These are phyloP conservation scores for Eulemur albifrons DNA, from an alignment of 2,797 vertebrate genomes.

Conservation along the genomic window DNA sequence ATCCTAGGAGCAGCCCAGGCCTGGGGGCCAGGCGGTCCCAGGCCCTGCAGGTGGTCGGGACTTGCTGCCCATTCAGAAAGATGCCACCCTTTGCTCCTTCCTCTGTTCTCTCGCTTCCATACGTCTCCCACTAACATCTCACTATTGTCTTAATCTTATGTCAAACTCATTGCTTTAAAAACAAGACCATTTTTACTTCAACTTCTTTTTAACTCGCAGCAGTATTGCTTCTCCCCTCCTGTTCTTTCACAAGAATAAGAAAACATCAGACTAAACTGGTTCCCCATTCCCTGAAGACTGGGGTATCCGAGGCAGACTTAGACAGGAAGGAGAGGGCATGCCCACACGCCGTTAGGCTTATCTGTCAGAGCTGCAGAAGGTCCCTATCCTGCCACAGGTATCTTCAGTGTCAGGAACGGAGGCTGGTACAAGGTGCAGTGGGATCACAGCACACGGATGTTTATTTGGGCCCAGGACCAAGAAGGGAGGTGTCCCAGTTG, in stretches of 20 bases:
- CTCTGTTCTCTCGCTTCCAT: background rate
- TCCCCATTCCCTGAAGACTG: background rate
- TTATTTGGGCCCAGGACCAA: background rate
- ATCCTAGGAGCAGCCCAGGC: accelerated
- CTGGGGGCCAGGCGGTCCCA: background rate
- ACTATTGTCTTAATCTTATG: background rate
- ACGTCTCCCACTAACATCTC: background rate
- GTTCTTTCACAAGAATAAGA: background rate
- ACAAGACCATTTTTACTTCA: background rate
- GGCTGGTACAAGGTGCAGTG: too few species aligned
- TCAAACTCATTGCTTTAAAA: background rate
- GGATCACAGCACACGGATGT: accelerated
- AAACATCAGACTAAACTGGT: background rate
- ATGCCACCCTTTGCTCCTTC: background rate
- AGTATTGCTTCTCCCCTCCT: background rate
- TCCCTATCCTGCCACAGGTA: background rate
- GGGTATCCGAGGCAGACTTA: accelerated
- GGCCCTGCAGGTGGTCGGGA: too few species aligned
- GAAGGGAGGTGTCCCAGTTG: background rate
- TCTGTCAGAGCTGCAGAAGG: background rate
- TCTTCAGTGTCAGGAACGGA: accelerated
- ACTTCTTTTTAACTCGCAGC: background rate
- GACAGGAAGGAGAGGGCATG: too few species aligned
- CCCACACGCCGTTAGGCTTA: too few species aligned
- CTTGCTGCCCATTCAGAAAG: background rate